Evolutionary conservation across 2,113 vertebrate genomes (phyloP), one percentile per base, ranked within the genome.

Genomic region (Triplophysa tibetana): DNA sequence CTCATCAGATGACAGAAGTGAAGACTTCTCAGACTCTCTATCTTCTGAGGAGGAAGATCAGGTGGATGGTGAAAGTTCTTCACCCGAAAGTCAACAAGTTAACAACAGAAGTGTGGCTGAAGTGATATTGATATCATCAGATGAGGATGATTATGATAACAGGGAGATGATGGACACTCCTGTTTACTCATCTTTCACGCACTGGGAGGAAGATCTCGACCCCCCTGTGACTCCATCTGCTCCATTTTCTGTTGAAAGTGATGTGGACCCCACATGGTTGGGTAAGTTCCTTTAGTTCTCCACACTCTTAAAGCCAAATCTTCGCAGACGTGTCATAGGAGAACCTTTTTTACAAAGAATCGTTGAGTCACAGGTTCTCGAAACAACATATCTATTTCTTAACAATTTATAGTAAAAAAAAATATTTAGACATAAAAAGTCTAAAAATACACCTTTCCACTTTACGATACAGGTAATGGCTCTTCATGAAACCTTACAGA

Each of bases 1-100:
- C 41, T 89, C 84, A 2, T 85, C 84, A 0, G 45, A 38, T 9
- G 92, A 94, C 17, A 93, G 92, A 82, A 95, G 92, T 6, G 93
- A 91, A 0, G 92, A 90, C 69, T 94, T 92, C 72, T 94, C 92
- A 0, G 94, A 93, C 50, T 93, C 92, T 60, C 93, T 92, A 0
- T 93, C 91, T 67, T 92, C 89, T 1, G 90, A 90, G 0, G 93
- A 93, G 0, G 89, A 86, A 6, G 60, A 75, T 23, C 85, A 86
- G 45, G 83, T 85, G 9, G 86, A 85, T 0, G 70, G 23, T 0
- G 76, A 78, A 75, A 48, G 26, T 23, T 73, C 64, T 1, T 29
- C 21, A 9, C 16, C 41, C 54, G 63, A 79, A 43, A 2, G 16
- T 6, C 50, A 43, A 56, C 50, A 43, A 56, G 19, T 82, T 14